Evolutionary conservation across 1,140 invertebrate species (phyloP).

Genomic region (Bombyx mandarina): DNA sequence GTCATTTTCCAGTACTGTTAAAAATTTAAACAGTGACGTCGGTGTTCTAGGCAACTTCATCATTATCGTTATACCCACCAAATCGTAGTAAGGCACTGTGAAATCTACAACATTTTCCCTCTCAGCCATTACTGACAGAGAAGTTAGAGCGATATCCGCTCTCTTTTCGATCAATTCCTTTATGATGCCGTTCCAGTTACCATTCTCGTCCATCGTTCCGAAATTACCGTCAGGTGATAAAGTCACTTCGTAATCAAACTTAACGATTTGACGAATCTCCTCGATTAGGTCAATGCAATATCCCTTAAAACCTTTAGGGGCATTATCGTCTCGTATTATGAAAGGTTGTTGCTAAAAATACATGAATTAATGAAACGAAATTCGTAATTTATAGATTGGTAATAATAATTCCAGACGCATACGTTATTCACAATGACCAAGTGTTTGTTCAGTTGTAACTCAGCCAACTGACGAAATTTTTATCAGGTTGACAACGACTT

Average conservation of each 20-base stretch:
- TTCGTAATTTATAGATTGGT: background rate
- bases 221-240: conserved; percentile 84
- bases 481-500: conserved; percentile 35
- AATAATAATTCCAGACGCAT: conserved; percentile 16
- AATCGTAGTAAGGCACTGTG: conserved; percentile 95
- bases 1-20: conserved; percentile 94
- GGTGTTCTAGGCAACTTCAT: conserved; percentile 85
- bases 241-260: conserved; percentile 92
- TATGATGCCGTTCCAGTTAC: conserved; percentile 94
- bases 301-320: conserved; percentile 82
- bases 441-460: conserved; percentile 49
- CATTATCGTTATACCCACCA: conserved; percentile 94
- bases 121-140: conserved; percentile 94
- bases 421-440: conserved; percentile 14
- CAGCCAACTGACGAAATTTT: conserved; percentile 32
- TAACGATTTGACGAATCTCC: conserved; percentile 84
- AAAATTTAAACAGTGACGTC: conserved; percentile 95
- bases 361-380: conserved; percentile 4
- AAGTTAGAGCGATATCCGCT: conserved; percentile 91
- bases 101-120: conserved; percentile 95
- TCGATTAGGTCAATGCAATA: conserved; percentile 95
- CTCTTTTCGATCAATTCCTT: conserved; percentile 91
- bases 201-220: conserved; percentile 87
- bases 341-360: conserved; percentile 86
- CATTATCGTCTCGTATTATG: conserved; percentile 79